Evolutionary conservation across 2,888 invertebrate genomes (phyloP).

Genomic region (Meloe dianella): DNA sequence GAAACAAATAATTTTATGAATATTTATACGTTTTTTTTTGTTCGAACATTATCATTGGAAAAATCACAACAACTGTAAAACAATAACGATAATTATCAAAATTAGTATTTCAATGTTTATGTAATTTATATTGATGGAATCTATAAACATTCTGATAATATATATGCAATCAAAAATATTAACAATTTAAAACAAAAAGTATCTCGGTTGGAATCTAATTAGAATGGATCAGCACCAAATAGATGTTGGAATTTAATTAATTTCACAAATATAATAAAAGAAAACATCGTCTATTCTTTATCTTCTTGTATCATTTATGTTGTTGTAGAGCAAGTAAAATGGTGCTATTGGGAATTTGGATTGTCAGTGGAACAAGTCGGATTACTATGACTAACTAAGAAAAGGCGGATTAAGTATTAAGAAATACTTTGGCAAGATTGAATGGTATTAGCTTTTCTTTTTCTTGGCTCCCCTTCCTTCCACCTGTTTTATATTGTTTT

Average conservation of each 20-base stretch:
- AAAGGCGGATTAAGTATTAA: slow-evolving; percentile 1
- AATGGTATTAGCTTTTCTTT: too few relatives aligned
- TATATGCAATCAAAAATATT: too few relatives aligned
- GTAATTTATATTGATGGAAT: too few relatives aligned
- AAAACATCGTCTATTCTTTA: not conserved
- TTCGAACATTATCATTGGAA: not conserved
- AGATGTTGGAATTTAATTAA: slow-evolving; percentile 11
- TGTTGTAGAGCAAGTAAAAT: not conserved
- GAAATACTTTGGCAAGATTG: not conserved
- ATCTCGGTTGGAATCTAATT: not conserved
- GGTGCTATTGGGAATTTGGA: not conserved
- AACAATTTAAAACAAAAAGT: too few relatives aligned
- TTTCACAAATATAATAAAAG: not conserved
- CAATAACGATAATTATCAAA: not conserved
- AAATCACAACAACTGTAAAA: not conserved
- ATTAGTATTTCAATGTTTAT: not conserved
- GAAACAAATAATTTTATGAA: not conserved
- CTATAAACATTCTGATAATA: too few relatives aligned
- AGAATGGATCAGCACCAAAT: not conserved
- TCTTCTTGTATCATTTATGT: not conserved
- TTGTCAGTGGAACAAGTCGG: slow-evolving; percentile 10
- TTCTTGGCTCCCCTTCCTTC: too few relatives aligned
- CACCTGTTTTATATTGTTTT: too few relatives aligned
- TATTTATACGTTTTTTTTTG: not conserved
- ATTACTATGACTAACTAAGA: slow-evolving; percentile 7